A percentile compares a stretch with the other conserved stretches of the same genome.
phyloP scores from a whole-genome alignment of 2,113 vertebrate genomes.

The Elephas maximus region DNA sequence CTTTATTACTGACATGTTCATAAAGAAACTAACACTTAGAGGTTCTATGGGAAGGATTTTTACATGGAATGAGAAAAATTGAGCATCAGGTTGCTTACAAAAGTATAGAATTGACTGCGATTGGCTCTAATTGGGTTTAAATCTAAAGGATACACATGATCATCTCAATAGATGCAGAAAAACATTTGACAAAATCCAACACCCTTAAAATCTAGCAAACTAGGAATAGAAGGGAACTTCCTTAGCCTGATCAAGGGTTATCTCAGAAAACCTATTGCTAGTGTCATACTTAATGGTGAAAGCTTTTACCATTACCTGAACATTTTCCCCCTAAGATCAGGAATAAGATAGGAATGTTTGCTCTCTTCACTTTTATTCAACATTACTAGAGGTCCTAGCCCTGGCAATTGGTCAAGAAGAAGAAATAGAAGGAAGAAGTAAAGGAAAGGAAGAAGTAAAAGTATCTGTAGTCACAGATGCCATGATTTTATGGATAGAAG shows the following conservation, averaged over 20 bases:
- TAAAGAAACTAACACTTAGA: background rate
- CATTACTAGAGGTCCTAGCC: background rate
- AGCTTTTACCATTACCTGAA: background rate
- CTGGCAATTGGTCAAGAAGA: slow-evolving; percentile 2
- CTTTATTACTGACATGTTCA: background rate
- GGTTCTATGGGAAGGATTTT: background rate
- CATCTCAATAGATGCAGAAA: background rate
- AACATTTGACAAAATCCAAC: background rate
- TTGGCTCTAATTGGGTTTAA: background rate
- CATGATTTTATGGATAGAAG: background rate
- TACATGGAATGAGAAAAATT: slow-evolving; percentile 22
- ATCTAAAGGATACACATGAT: background rate
- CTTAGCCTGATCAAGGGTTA: background rate
- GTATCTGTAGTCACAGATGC: background rate
- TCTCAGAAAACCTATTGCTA: background rate
- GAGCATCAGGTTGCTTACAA: slow-evolving; percentile 8
- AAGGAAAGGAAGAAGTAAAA: background rate
- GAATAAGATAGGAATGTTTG: background rate
- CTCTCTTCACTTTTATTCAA: background rate
- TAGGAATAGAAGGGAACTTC: background rate
- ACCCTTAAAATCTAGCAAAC: background rate
- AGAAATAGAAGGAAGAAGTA: background rate
- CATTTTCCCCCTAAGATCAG: background rate
- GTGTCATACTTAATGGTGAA: background rate
- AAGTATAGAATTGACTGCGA: slow-evolving; percentile 1